These are phyloP conservation scores for Dione vanillae DNA, from an alignment of 2,888 invertebrate species.

Conservation along the genomic window DNA sequence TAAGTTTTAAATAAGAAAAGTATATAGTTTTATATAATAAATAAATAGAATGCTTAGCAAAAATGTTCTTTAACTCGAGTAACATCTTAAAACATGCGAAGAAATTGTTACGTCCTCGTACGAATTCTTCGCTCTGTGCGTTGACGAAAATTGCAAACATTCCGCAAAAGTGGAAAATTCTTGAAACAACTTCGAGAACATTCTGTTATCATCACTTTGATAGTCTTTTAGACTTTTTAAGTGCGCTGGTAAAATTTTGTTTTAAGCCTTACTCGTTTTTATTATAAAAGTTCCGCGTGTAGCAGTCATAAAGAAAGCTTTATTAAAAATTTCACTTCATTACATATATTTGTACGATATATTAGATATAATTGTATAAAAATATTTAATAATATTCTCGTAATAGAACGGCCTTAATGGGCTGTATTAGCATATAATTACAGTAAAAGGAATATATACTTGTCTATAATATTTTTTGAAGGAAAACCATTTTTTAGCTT, in stretches of 20 bases:
- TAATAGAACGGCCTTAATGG: no score
- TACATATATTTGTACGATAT: slow-evolving; percentile 13
- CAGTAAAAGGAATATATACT: no score
- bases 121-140: slow-evolving; percentile 23
- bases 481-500: no score
- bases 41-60: not conserved
- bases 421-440: no score
- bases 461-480: no score
- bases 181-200: slow-evolving; percentile 30
- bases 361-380: no score
- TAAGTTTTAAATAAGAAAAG: not conserved
- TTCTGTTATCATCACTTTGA: slow-evolving; percentile 34
- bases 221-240: slow-evolving; percentile 35
- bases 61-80: slow-evolving; percentile 4
- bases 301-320: slow-evolving; percentile 17
- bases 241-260: slow-evolving; percentile 24
- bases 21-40: not conserved
- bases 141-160: slow-evolving; percentile 33
- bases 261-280: slow-evolving; percentile 31
- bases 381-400: no score
- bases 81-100: slow-evolving; percentile 21
- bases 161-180: slow-evolving; percentile 32
- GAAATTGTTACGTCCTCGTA: slow-evolving; percentile 17
- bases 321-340: slow-evolving; percentile 28
- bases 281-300: slow-evolving; percentile 23